Conservation (phyloP, 2,888 invertebrate species). For the Cremastobaeus sp. region DNA sequence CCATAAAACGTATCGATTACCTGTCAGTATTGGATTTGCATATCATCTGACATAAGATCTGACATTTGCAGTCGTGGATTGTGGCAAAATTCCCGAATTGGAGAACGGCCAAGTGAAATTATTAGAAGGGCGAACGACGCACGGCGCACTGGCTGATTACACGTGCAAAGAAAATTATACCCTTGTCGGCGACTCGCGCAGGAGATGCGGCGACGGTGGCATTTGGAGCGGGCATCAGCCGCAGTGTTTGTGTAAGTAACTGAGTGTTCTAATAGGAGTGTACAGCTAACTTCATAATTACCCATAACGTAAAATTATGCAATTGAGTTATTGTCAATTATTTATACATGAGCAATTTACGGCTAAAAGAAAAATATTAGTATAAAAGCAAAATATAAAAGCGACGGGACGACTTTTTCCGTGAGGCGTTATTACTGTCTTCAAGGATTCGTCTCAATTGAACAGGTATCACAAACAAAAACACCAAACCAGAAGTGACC, state of each 20-base stretch:
- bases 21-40: no score
- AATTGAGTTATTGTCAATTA: no score
- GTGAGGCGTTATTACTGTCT: no score
- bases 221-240: constrained; percentile 89
- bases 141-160: constrained; percentile 87
- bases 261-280: no score
- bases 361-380: no score
- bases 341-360: no score
- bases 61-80: constrained; percentile 86
- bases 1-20: no score
- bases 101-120: constrained; percentile 86
- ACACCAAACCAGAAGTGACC: no score
- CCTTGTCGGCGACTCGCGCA: constrained; percentile 85
- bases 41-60: constrained; percentile 5
- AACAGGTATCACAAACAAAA: no score
- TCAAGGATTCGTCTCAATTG: no score
- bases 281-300: constrained; percentile 11
- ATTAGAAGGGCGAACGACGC: constrained; percentile 86
- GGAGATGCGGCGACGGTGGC: constrained; percentile 86
- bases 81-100: constrained; percentile 84
- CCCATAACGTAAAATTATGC: constrained; percentile 20
- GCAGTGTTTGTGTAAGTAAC: constrained; percentile 84
- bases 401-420: no score
- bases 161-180: constrained; percentile 92
- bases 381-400: no score